Base-by-base conservation (phyloP, 53 echinoderm and acorn worm species). In the Holothuria scabra region DNA sequence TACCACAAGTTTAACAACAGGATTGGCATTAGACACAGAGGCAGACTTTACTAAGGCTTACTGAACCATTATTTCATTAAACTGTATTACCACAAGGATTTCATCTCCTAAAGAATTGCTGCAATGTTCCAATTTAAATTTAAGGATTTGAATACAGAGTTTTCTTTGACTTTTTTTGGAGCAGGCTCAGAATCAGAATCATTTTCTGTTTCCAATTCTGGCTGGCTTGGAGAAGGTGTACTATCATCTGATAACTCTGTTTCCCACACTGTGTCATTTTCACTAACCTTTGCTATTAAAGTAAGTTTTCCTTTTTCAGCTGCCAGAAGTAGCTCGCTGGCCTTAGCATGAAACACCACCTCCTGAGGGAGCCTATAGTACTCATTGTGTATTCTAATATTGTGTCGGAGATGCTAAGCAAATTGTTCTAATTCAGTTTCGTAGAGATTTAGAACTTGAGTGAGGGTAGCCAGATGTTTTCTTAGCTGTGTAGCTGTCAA, bases 321-420 rank as follows among this genome's bases (percentile, higher is more conserved):
- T 8, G 25, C 46, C 18, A 48, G 24, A 28, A 84, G 56, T 28
- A 84, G 59, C 46, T 46, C 71, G 68, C 67, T 55, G 24, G 71
- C 67, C 28, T 70, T 84, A 14, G 48, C 31, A 3, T 70, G 67
- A 21, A 67, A 16, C 28, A 84, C 19, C 3, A 65, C 68, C 31
- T 66, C 49, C 28, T 55, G 29, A 28, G 55, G 67, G 18, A 84
- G 70, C 16, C 84, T 35, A 46, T 70, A 84, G 69, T 84, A 84
- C 28, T 70, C 59, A 21, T 71, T 71, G 56, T 84, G 84, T 38
- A 67, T 30, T 35, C 16, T 67, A 22, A 84, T 55, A 49, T 67
- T 46, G 31, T 84, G 84, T 22, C 84, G 70, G 8, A 84, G 28
- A 31, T 84, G 70, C 25, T 84, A 25, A 25, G 84, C 84, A 8